Base-by-base conservation (phyloP, 1,140 invertebrate species). In the Drosophila melanogaster region DNA sequence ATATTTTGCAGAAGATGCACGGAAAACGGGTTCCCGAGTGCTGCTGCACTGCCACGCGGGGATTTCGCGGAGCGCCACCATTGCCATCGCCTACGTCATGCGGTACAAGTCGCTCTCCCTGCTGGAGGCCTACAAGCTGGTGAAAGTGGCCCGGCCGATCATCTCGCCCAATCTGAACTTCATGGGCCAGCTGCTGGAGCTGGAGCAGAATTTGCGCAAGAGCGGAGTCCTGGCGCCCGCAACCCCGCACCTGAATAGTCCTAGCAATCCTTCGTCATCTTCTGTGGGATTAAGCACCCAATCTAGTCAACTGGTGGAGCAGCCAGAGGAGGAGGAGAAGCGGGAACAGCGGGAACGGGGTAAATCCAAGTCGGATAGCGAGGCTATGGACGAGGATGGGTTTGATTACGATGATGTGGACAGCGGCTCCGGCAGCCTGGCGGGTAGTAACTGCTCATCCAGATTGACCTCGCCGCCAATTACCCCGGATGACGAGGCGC, bases 161-260 rank as follows among this genome's bases (percentile, higher is more conserved):
- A 98, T 99, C 79, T 98, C 97, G 49, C 98, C 98, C 1, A 98
- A 99, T 93, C 95, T 99, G 47, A 99, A 99, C 91, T 99, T 99
- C 93, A 98, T 99, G 95, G 97, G 96, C 10, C 98, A 99, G 92
- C 93, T 99, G 77, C 93, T 97, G 38, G 97, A 99, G 86, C 94
- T 97, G 80, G 97, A 98, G 90, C 95, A 97, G 79, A 94, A 93
- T 57, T 91, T 96, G 62, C 93, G 93, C 26, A 94, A 92, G 65
- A 93, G 92, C 58, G 93, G 92, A n/a, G 77, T 77, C 17, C 59
- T 92, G 37, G 79, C 72, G 44, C 92, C 91, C 2, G 50, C 64
- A 7, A 64, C 73, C 5, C 73, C 87, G 19, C 61, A 43, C 19
- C 37, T 67, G 10, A 64, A 67, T 11, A 60, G 24, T 56, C 46